phyloP scores from a whole-genome alignment of 2,113 vertebrate species.

The Heterotilapia buettikoferi region DNA sequence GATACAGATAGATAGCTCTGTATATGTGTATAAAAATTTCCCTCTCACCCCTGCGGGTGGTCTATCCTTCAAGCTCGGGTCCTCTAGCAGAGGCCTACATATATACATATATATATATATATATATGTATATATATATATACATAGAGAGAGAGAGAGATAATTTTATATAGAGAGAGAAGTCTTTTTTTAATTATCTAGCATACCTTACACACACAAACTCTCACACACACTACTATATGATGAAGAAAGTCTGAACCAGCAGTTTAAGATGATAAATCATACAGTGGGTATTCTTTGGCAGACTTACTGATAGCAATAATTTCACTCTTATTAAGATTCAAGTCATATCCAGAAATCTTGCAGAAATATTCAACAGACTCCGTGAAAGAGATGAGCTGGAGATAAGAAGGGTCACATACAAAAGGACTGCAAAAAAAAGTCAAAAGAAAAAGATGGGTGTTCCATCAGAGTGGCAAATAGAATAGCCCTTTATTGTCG shows the following conservation, averaged over 20 bases:
- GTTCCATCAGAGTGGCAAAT: neutral
- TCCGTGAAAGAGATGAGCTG: neutral
- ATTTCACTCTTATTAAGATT: neutral
- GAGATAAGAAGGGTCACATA: neutral
- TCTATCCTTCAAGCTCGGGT: neutral
- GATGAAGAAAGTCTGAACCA: neutral
- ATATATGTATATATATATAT: neutral
- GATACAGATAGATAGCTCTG: neutral
- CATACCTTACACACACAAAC: neutral
- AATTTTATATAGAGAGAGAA: rapidly evolving
- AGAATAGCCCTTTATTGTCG: neutral
- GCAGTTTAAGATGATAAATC: neutral
- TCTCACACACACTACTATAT: neutral
- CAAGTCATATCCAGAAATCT: neutral
- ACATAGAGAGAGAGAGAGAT: neutral
- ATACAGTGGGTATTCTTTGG: neutral
- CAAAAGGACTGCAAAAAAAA: neutral
- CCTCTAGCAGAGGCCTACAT: neutral
- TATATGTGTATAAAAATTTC: neutral
- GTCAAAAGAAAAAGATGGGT: neutral
- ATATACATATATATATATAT: neutral
- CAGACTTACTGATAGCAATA: neutral
- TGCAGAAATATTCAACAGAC: neutral
- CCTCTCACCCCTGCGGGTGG: neutral
- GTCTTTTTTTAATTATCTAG: neutral